Percentiles rank a stretch among this genome's conserved stretches.
These are phyloP conservation scores for Hafferia zeledoni DNA, from an alignment of 2,797 vertebrate genomes.

Conservation along the genomic window DNA sequence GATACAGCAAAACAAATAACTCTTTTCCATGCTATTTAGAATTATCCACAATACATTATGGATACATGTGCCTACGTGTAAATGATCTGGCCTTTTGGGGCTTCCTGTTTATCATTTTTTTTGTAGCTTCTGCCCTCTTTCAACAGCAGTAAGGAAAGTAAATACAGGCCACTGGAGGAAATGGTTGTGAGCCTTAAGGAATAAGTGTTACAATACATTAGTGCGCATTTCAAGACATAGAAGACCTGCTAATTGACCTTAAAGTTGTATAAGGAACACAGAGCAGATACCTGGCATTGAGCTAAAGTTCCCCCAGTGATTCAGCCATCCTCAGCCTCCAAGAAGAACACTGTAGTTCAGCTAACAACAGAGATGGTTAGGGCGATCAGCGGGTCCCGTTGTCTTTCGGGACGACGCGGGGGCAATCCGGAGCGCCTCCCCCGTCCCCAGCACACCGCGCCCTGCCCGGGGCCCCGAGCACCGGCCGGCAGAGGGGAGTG, in stretches of 20 bases:
- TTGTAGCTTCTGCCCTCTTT: not conserved
- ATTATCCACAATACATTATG: not conserved
- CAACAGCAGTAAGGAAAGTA: not conserved
- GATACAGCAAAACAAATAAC: not conserved
- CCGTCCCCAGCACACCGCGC: too few relatives aligned
- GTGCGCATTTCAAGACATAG: not conserved
- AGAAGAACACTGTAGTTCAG: fast-evolving
- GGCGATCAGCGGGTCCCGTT: fast-evolving
- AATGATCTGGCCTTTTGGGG: not conserved
- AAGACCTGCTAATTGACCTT: not conserved
- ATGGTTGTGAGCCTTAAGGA: not conserved
- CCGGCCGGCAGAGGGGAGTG: not conserved
- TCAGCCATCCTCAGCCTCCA: not conserved
- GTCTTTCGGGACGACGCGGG: not conserved
- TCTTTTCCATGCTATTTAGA: not conserved
- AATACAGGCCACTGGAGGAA: not conserved
- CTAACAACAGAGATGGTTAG: fast-evolving
- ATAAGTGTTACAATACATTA: not conserved
- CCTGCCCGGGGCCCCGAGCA: not conserved
- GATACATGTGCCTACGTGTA: not conserved
- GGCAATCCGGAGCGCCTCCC: not conserved
- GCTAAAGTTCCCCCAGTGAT: not conserved
- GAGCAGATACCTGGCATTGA: not conserved
- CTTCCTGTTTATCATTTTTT: not conserved
- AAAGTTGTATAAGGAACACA: not conserved